phyloP scores from a whole-genome alignment of 2,888 invertebrate species.

The Dryobota labecula region DNA sequence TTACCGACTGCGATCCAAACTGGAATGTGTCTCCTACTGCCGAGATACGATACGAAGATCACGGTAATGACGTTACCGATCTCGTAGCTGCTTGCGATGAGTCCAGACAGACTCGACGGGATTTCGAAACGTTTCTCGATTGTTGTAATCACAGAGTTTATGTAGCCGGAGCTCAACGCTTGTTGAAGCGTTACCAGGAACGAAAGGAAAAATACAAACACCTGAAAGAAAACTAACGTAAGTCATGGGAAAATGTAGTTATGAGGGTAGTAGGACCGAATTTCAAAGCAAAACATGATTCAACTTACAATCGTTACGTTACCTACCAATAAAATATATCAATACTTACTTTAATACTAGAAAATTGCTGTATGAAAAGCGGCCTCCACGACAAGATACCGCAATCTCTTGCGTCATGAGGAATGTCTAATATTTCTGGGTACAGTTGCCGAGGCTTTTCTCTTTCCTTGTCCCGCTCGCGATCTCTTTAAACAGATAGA shows the following conservation, averaged over 20 bases:
- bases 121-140: conserved; percentile 99
- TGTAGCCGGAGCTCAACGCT: conserved; percentile 97
- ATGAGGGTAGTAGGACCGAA: background rate
- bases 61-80: conserved; percentile 98
- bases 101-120: conserved; percentile 97
- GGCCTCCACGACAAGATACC: conserved; percentile 97
- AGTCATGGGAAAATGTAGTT: background rate
- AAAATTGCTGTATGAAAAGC: conserved; percentile 95
- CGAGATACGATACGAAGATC: conserved; percentile 98
- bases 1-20: conserved; percentile 98
- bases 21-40: conserved; percentile 97
- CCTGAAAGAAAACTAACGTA: conserved; percentile 88
- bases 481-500: conserved; percentile 79
- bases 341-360: conserved; percentile 95
- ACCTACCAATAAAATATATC: background rate
- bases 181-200: conserved; percentile 97
- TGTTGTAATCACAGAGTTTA: conserved; percentile 98
- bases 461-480: conserved; percentile 90
- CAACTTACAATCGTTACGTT: background rate
- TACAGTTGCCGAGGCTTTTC: conserved; percentile 91
- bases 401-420: conserved; percentile 95
- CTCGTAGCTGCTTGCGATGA: conserved; percentile 98
- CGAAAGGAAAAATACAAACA: conserved; percentile 96
- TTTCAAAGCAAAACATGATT: background rate
- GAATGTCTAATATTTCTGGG: conserved; percentile 92